These are phyloP conservation scores for Aptenodytes patagonicus DNA, from an alignment of 2,113 vertebrate species.

Conservation along the genomic window DNA sequence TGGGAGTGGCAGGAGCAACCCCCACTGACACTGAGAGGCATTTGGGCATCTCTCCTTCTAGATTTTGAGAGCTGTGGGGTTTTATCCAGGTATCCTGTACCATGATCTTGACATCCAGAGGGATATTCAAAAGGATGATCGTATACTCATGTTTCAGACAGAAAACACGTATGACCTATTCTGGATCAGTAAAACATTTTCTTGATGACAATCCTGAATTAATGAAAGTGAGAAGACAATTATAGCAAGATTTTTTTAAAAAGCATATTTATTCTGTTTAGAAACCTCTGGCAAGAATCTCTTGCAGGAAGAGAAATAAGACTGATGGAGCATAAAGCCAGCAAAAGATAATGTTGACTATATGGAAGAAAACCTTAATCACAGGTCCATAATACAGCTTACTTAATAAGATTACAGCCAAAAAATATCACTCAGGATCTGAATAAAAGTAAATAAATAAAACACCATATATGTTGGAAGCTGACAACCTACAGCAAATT, in stretches of 20 bases:
- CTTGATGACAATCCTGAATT: not conserved
- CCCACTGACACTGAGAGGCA: accelerated
- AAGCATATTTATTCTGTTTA: not conserved
- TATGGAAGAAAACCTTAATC: not conserved
- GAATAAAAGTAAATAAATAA: not conserved
- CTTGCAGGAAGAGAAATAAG: not conserved
- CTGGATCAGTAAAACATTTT: not conserved
- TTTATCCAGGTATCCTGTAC: not conserved
- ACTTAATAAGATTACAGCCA: not conserved
- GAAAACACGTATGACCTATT: not conserved
- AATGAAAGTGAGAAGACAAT: not conserved
- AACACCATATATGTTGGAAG: accelerated
- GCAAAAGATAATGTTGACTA: not conserved
- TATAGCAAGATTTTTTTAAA: not conserved
- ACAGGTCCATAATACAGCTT: not conserved
- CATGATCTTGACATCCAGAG: not conserved
- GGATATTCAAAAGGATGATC: not conserved
- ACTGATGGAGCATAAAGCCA: not conserved
- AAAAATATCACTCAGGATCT: not conserved
- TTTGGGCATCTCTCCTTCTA: not conserved
- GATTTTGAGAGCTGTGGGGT: accelerated
- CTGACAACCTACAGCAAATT: not conserved
- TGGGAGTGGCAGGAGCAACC: not conserved
- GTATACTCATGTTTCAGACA: not conserved
- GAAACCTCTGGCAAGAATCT: not conserved